Base-by-base conservation (phyloP, 2,888 invertebrate genomes). In the Drosophila meridionalis region DNA sequence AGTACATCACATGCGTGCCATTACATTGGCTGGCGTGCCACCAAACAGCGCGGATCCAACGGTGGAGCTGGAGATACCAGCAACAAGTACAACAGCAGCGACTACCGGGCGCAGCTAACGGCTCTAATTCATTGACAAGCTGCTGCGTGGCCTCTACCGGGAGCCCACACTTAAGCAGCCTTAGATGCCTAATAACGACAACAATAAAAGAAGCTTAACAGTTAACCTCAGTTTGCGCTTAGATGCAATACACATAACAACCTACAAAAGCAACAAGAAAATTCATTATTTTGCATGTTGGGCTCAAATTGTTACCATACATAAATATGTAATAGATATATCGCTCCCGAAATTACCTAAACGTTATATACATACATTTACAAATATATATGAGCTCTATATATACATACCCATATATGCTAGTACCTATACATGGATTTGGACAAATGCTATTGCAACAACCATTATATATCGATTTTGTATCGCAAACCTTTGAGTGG, bases 61-160 rank as follows among this genome's bases (percentile, higher is more conserved):
- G 7, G 77, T 73, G 12, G 58, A 73, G 2, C 14, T 67, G 45
- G 52, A 64, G 26, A 20, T 73, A 12, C 38, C 76, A 0, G n/a
- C 58, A 26, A 14, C 45, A 12, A 42, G 30, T 20, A 30, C 64
- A 34, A 77, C 72, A 26, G 30, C 83, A 30, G 73, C 88, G 42
- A 45, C 82, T 36, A 83, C 82, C 48, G 90, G 91, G 76, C 88
- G 90, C 74, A 93, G 93, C 92, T 93, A 93, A 92, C 93, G 92
- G 84, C 91, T 92, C 84, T 93, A 92, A 93, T 93, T 93, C 75
- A 78, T 93, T 73, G 84, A 91, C 53, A 93, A 91, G 79, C 84
- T 92, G 70, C 83, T 93, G 79, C 90, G 83, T 64, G 87, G 91
- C 69, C 80, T 92, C 70, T 91, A 92, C 75, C 83, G 80, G 48